Evolutionary conservation across 1,140 invertebrate genomes (phyloP), one percentile per base, ranked within the genome.

Genomic region (Druon quercuslanigerum): DNA sequence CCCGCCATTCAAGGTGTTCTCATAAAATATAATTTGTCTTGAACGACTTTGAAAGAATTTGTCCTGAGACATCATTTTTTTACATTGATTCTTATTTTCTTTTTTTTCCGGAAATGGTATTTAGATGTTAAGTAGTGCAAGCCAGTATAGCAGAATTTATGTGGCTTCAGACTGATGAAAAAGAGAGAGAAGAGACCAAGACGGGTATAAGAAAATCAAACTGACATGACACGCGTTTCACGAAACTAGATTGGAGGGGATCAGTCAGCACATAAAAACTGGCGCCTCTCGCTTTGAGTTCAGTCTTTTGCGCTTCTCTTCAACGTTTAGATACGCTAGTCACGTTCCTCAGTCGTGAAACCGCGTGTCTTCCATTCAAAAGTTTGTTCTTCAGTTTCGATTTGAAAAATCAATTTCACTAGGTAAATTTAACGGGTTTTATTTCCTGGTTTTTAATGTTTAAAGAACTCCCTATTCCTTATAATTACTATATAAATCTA

Each of bases 141-240:
- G n/a, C 12, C 3, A 46, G 20, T 46, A 33, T 66, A 46, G 25
- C 33, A 33, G 60, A 66, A 46, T 66, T 66, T 25, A 66, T 40
- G 20, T 16, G 25, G 2, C 20, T 66, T 40, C 12, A 60, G 25
- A 25, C 3, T 14, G 6, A 56, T 19, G 8, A 12, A 56, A 56
- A n/a, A 66, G 9, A 66, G 46, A 46, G 60, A 66, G n/a, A 33
- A n/a, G 25, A 40, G 14, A n/a, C 33, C 25, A 66, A 66, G 20
- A 66, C 46, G 33, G 60, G 60, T 46, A 66, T 33, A 66, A 66
- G 60, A 66, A 66, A 66, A 66, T 66, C 33, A 19, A 60, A 60
- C 57, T 25, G 20, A 73, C 51, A 54, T 54, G 51, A 73, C 50
- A 20, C 51, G 52, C 72, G 50, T 80, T 77, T 77, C 60, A 14